A percentile compares a stretch with the other conserved stretches of the same genome.
Evolutionary conservation across 2,797 vertebrate species (phyloP).

Genomic region (Galaxias olidus): DNA sequence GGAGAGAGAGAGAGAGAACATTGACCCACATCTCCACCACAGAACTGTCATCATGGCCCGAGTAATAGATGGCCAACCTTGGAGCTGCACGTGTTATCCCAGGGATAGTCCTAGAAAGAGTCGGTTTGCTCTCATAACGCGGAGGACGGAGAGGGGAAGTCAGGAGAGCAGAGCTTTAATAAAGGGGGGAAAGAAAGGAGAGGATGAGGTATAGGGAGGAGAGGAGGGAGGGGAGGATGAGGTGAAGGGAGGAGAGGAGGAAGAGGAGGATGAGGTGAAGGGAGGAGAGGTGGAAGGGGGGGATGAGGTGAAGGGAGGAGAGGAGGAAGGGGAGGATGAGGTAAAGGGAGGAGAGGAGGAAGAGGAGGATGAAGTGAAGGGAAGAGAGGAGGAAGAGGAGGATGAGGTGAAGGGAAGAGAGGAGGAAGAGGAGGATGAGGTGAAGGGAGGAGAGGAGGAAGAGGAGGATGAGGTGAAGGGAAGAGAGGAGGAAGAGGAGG

Average conservation of each 20-base stretch:
- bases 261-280: no score
- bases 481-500: neutral
- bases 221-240: neutral
- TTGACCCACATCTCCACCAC: slow-evolving; percentile 70
- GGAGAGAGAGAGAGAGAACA: slow-evolving; percentile 42
- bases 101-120: slow-evolving; percentile 70
- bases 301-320: no score
- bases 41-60: slow-evolving; percentile 65
- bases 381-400: slow-evolving; percentile 4
- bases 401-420: neutral
- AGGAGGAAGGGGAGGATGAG: no score
- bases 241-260: no score
- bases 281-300: neutral
- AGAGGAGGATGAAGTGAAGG: no score
- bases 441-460: no score
- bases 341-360: no score
- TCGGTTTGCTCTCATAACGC: slow-evolving; percentile 32
- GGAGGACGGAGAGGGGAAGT: slow-evolving; percentile 20
- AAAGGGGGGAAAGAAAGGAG: no score
- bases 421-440: neutral
- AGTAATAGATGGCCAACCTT: slow-evolving; percentile 69
- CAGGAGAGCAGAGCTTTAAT: no score
- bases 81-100: slow-evolving; percentile 55
- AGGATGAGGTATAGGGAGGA: slow-evolving; percentile 2
- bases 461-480: no score